Conservation (phyloP, 2,888 invertebrate genomes). For the Stomorhina lunata region DNA sequence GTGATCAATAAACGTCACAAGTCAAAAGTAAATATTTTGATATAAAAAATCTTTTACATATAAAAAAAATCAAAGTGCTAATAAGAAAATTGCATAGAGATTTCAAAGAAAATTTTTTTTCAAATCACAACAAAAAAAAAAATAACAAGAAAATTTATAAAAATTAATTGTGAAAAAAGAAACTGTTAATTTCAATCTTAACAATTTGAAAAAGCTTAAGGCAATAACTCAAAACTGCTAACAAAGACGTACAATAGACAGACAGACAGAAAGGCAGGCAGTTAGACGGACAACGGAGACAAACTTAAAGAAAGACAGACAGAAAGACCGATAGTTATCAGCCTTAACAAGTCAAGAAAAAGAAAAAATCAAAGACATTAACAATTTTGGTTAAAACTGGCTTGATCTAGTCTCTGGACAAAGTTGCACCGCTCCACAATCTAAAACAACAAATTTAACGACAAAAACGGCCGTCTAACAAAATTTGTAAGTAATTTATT, state of each 20-base stretch:
- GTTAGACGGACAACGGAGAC: too few relatives aligned
- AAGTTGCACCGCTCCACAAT: slow-evolving; percentile 20
- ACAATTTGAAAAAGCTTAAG: background rate
- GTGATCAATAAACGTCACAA: slow-evolving; percentile 23
- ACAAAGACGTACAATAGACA: too few relatives aligned
- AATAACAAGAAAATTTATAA: slow-evolving; percentile 4
- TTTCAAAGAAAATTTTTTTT: background rate
- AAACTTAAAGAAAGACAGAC: too few relatives aligned
- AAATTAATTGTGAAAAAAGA: slow-evolving; percentile 42
- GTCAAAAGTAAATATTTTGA: background rate
- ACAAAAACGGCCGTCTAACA: background rate
- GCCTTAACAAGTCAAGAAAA: background rate
- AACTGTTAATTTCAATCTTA: slow-evolving; percentile 16
- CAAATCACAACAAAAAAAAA: slow-evolving; percentile 14
- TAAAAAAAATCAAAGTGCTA: slow-evolving; percentile 45
- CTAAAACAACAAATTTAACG: slow-evolving; percentile 6
- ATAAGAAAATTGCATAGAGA: slow-evolving; percentile 31
- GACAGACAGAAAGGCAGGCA: too few relatives aligned
- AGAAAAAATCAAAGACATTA: slow-evolving; percentile 32
- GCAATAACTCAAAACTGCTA: too few relatives aligned
- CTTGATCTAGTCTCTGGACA: slow-evolving; percentile 44
- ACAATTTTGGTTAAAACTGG: slow-evolving; percentile 48
- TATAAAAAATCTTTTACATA: slow-evolving; percentile 25
- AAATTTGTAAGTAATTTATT: slow-evolving; percentile 2
- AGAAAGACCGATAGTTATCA: background rate